Base-by-base conservation (phyloP, 1,140 invertebrate genomes). In the Campoletis sonorensis region DNA sequence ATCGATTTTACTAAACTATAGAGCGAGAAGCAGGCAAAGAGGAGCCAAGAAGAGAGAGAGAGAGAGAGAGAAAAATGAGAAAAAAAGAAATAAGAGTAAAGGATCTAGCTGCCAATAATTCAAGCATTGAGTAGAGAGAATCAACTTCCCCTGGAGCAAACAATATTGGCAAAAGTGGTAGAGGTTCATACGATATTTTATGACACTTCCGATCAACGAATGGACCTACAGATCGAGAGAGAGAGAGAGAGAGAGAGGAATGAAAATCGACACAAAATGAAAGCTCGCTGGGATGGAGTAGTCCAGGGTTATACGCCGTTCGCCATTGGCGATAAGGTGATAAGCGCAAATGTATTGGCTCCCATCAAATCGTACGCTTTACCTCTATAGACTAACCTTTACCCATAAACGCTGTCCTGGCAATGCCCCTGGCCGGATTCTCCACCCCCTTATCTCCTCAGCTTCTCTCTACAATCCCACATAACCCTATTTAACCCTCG, bases 331-430 rank as follows among this genome's bases (percentile, higher is more conserved):
- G 90, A 92, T 92, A 91, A 92, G 89, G 88, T 90, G 90, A 91
- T 92, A 91, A 91, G 90, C 90, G 90, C 87, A 88, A 92, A 92
- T 92, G 88, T 91, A 92, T 92, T 91, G 90, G 90, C 86, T 90
- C 86, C 89, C 89, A 91, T 92, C 89, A 90, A 91, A 91, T 91
- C 86, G 90, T 83, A 86, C 89, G 89, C 85, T 91, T 91, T 91
- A 91, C 87, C 87, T 86, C 84, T 87, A 89, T 86, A 88, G 86
- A 78, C 87, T 79, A 83, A 78, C 75, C 76, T 70, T 70, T 70
- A 84, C 86, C 85, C 87, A 88, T 90, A 88, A 90, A 90, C 85
- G 87, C 84, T 84, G 83, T 77, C n/a, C 84, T 86, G 81, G 27
- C 30, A 26, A 54, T 23, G 73, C 73, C 73, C 61, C 54, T 30